Base-by-base conservation (phyloP, 2,797 vertebrate genomes). In the Calcarius lapponicus region DNA sequence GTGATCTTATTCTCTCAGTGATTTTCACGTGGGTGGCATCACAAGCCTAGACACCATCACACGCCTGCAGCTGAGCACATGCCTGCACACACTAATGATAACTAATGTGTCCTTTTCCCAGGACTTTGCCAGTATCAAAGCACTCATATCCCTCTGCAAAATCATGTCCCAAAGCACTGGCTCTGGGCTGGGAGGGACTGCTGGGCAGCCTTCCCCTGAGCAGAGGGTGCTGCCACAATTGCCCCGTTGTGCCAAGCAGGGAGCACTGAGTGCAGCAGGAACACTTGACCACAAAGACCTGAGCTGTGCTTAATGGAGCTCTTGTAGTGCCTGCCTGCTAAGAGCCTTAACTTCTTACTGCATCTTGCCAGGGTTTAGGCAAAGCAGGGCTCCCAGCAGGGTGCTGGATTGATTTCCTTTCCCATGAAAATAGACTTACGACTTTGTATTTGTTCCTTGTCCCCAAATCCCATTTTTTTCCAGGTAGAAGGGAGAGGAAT, bases 281-380 rank as follows among this genome's bases (percentile, higher is more conserved):
- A 21, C 83, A 22, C 71, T 91, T 70, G 80, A 67, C 86, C 28
- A 10, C 78, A 70, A 18, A 85, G 71, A 34, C 48, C 71, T 3
- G 18, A 82, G 86, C 64, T 12, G 8, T 51, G 81, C 91, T 90
- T 80, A 95, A 58, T 0, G 19, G 69, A 61, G 42, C 86, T 87
- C 88, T 42, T 72, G 91, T 43, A 26, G 86, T 64, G 78, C 36
- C 92, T 1, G 5, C 81, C 80, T 4, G 15, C 70, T 96, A 97
- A 97, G 94, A 97, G 94, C 83, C 90, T 97, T 96, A 97, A 91
- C 89, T 92, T 94, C 95, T 95, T 93, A 96, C 32, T 80, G 91
- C 87, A 92, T 96, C 93, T 88, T 86, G 87, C 80, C 4, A 17
- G 85, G 95, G 40, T 91, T 97, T 96, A 97, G 79, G 85, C 85